These are phyloP conservation scores for Mastomys coucha DNA, from an alignment of 2,113 vertebrate genomes.

Conservation along the genomic window DNA sequence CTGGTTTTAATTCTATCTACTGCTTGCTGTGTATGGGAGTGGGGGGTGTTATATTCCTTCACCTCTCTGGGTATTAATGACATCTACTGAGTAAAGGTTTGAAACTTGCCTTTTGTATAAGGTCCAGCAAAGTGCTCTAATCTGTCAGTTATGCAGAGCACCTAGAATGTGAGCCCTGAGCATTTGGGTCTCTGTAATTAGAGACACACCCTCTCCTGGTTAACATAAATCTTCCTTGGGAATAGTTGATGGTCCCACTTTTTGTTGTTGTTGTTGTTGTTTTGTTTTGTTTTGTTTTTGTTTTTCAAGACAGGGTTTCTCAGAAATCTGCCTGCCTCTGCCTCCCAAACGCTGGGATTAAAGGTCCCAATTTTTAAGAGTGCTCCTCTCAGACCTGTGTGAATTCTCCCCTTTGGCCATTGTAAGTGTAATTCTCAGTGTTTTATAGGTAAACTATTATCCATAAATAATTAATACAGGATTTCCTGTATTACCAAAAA, in stretches of 20 bases:
- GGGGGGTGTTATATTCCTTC: neutral
- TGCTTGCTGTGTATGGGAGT: neutral
- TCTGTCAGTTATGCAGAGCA: slow-evolving; percentile 1
- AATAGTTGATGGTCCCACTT: neutral
- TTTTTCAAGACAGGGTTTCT: too few species aligned
- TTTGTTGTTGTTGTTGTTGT: neutral
- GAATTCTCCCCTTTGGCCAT: neutral
- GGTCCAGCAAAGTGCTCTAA: neutral
- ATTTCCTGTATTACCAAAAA: neutral
- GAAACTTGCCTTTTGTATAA: neutral
- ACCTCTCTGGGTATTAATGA: neutral
- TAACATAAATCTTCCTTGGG: neutral
- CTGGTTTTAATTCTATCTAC: neutral
- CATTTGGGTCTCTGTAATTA: neutral
- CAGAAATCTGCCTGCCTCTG: too few species aligned
- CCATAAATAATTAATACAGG: neutral
- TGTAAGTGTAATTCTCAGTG: slow-evolving; percentile 4
- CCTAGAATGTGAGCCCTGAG: neutral
- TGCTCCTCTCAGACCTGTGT: neutral
- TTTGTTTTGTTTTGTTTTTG: too few species aligned
- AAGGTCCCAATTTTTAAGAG: neutral
- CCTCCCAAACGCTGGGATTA: too few species aligned
- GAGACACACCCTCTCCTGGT: neutral
- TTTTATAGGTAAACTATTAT: neutral
- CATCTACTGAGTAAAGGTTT: neutral